Conservation (phyloP, 2,888 invertebrate genomes). For the Lepidochrysops patricia region DNA sequence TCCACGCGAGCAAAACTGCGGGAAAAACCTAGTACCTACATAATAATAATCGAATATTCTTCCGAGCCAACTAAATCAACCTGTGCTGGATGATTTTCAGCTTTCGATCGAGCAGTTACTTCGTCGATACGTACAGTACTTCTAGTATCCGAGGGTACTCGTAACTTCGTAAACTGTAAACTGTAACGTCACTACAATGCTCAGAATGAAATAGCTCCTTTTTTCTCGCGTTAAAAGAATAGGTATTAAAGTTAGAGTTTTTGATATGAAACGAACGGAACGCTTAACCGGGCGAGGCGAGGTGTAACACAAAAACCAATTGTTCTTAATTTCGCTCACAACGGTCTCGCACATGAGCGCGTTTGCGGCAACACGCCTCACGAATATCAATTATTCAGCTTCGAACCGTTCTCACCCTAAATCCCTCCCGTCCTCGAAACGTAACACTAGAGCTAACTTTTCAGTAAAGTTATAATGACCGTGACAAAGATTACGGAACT, state of each 20-base stretch:
- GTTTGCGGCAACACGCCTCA: constrained; percentile 22
- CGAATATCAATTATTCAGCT: constrained; percentile 25
- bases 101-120: too few species aligned
- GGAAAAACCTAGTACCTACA: too few species aligned
- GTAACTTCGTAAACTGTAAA: too few species aligned
- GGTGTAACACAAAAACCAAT: constrained; percentile 21
- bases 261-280: background rate
- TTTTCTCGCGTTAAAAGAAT: too few species aligned
- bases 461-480: background rate
- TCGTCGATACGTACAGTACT: too few species aligned
- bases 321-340: constrained; percentile 23
- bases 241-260: background rate
- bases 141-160: too few species aligned
- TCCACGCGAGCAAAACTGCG: too few species aligned
- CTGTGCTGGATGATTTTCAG: too few species aligned
- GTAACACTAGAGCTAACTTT: background rate
- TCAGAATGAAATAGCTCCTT: too few species aligned
- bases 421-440: background rate
- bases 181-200: too few species aligned
- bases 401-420: constrained; percentile 18
- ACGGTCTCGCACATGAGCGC: constrained; percentile 24
- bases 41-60: too few species aligned
- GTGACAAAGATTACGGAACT: background rate
- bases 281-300: background rate
- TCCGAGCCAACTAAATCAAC: too few species aligned